Evolutionary conservation across 92 coral and sea anemone species (phyloP).

Genomic region (Heteractis magnifica): DNA sequence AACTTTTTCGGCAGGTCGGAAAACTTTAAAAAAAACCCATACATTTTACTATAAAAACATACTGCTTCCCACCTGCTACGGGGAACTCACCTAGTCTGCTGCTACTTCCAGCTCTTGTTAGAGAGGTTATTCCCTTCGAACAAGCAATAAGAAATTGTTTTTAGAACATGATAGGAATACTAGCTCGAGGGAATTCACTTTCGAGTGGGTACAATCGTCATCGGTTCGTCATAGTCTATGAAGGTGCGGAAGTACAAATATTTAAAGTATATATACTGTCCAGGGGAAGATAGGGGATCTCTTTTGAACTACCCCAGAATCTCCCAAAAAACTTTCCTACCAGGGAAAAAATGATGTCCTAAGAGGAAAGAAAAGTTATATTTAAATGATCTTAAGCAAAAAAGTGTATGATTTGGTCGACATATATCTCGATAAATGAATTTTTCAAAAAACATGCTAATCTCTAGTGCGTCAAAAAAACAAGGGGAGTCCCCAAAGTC

Average conservation of each 20-base stretch:
- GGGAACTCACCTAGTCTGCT: too few species aligned
- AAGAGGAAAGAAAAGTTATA: not conserved
- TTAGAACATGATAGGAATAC: too few species aligned
- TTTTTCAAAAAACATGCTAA: not conserved
- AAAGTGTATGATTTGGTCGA: not conserved
- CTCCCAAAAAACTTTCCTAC: not conserved
- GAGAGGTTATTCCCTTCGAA: too few species aligned
- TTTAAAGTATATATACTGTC: not conserved
- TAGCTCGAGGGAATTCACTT: too few species aligned
- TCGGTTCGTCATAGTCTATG: not conserved
- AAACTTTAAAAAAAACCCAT: too few species aligned
- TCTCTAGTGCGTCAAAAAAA: not conserved
- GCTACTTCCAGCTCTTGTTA: too few species aligned
- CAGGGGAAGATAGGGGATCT: not conserved
- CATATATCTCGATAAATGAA: not conserved
- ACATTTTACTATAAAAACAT: too few species aligned
- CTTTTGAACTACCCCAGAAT: not conserved
- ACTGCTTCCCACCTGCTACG: too few species aligned
- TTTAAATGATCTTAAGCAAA: not conserved
- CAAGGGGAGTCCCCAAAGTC: not conserved
- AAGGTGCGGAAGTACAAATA: not conserved
- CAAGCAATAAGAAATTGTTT: too few species aligned
- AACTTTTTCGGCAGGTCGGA: too few species aligned
- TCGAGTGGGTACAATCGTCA: too few species aligned
- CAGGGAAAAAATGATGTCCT: not conserved